phyloP scores from a whole-genome alignment of 2,113 vertebrate species.

The Alexandromys fortis region DNA sequence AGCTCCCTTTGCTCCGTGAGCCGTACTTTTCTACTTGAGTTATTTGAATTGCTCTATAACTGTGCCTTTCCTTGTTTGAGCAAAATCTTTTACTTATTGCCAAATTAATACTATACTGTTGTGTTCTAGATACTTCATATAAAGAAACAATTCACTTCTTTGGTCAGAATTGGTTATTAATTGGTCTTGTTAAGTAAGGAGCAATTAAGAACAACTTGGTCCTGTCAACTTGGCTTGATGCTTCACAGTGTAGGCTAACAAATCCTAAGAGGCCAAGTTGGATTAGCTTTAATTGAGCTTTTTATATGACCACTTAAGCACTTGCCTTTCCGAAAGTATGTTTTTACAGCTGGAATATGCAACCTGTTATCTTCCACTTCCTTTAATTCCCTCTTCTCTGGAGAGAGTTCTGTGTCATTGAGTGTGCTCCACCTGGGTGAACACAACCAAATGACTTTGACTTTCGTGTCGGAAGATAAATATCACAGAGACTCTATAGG shows the following conservation, averaged over 20 bases:
- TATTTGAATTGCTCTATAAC: background rate
- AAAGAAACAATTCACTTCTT: conserved; percentile 14
- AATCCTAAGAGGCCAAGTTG: conserved; percentile 47
- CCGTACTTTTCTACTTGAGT: background rate
- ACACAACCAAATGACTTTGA: conserved; percentile 57
- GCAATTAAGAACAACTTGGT: conserved; percentile 40
- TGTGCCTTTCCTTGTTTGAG: background rate
- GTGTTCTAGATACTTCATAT: background rate
- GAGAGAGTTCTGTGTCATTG: conserved; percentile 49
- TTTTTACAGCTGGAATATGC: conserved; percentile 58
- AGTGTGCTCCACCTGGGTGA: conserved; percentile 47
- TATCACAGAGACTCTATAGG: background rate
- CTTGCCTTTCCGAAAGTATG: conserved; percentile 57
- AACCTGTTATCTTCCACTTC: conserved; percentile 57
- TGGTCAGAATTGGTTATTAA: conserved; percentile 53
- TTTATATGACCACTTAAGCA: conserved; percentile 61
- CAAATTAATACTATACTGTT: background rate
- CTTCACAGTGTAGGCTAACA: conserved; percentile 46
- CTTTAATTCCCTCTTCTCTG: conserved; percentile 55
- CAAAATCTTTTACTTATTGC: conserved; percentile 18
- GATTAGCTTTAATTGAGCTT: conserved; percentile 66
- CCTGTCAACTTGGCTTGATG: conserved; percentile 19
- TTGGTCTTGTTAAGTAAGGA: conserved; percentile 47
- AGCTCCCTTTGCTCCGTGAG: background rate
- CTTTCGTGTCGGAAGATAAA: conserved; percentile 35